Conservation (phyloP, 37 sponge, comb jelly and placozoan species). For the Haliclona indistincta region DNA sequence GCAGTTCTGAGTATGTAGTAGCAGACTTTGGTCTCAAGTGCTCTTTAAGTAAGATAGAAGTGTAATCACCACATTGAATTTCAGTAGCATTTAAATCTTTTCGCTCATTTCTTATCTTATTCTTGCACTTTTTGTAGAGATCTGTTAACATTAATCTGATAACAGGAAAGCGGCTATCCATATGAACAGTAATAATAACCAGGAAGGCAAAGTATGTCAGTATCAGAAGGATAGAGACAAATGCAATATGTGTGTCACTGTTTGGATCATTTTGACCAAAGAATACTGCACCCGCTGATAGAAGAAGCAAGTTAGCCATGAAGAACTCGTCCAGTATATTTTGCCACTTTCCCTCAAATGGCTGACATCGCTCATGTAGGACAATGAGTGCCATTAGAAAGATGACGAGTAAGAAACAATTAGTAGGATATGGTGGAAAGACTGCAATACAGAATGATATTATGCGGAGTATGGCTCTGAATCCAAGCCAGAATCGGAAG, state of each 20-base stretch:
- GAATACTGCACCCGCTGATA: constrained; percentile 4
- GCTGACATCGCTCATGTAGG: not conserved
- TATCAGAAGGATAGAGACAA: not conserved
- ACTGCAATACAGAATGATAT: constrained; percentile 6
- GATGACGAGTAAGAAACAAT: not conserved
- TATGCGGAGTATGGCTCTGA: constrained; percentile 9
- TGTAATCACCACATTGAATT: not conserved
- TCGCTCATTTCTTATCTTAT: not conserved
- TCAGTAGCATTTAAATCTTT: not conserved
- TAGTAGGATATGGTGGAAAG: not conserved
- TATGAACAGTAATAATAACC: not conserved
- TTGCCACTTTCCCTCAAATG: not conserved
- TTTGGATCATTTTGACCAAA: not conserved
- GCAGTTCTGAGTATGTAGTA: not conserved
- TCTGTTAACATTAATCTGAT: too few species aligned
- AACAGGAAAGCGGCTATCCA: not conserved
- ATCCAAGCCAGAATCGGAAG: constrained; percentile 36
- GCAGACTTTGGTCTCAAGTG: not conserved
- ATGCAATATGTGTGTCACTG: not conserved
- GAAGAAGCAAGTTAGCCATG: not conserved
- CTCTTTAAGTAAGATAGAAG: not conserved
- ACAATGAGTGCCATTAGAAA: not conserved
- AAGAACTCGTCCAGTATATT: constrained; percentile 15
- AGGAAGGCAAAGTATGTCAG: not conserved
- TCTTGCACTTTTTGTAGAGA: not conserved